A percentile compares a stretch with the other conserved stretches of the same genome.
Conservation (phyloP, 2,888 invertebrate genomes). For the Lepidocyrtoides sp. region DNA sequence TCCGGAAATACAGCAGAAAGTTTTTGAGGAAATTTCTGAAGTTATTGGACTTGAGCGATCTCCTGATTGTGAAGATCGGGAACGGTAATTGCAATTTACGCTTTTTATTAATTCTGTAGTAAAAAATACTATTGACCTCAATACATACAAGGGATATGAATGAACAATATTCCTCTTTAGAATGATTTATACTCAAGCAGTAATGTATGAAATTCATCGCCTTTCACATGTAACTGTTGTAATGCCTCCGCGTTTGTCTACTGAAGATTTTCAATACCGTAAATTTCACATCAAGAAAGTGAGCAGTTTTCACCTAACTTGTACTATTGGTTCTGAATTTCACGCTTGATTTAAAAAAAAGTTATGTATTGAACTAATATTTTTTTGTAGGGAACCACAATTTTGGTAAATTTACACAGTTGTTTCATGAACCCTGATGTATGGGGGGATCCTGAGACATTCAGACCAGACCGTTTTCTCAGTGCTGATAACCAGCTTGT, state of each 20-base stretch:
- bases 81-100: constrained; percentile 44
- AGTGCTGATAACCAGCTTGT: neutral
- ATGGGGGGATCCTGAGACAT: constrained; percentile 65
- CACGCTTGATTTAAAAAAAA: no score
- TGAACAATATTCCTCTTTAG: no score
- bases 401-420: constrained; percentile 61
- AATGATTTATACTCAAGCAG: constrained; percentile 65
- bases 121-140: no score
- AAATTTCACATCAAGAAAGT: constrained; percentile 58
- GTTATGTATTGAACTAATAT: no score
- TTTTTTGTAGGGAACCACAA: constrained; percentile 61
- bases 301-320: neutral
- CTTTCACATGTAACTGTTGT: constrained; percentile 32
- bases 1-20: constrained; percentile 55
- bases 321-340: no score
- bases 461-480: constrained; percentile 61
- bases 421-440: constrained; percentile 45
- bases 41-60: constrained; percentile 37
- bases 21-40: constrained; percentile 51
- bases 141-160: no score
- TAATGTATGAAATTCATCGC: constrained; percentile 55
- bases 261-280: constrained; percentile 53
- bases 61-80: constrained; percentile 43
- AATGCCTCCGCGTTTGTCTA: constrained; percentile 16
- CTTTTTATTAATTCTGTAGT: no score